Percentiles rank a stretch among this genome's conserved stretches.
phyloP scores from a whole-genome alignment of 2,888 invertebrate genomes.

The Pardosa pseudoannulata region DNA sequence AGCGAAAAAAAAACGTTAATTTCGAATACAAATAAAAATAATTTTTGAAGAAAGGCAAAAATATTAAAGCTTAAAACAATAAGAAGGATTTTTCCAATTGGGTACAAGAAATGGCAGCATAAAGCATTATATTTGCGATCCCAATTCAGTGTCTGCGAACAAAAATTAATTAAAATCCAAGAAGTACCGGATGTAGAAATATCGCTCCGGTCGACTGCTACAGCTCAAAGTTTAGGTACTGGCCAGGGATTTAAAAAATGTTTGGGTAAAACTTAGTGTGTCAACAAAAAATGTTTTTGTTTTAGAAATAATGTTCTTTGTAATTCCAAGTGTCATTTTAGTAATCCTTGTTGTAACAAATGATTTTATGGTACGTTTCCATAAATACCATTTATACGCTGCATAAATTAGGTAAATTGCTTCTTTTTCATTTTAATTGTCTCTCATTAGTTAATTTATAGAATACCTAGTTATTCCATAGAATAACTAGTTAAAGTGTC shows the following conservation, averaged over 20 bases:
- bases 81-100: too few relatives aligned
- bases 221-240: slow-evolving; percentile 60
- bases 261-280: slow-evolving; percentile 55
- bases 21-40: too few relatives aligned
- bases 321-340: too few relatives aligned
- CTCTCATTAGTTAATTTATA: slow-evolving; percentile 36
- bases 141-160: slow-evolving; percentile 4
- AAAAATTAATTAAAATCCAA: slow-evolving; percentile 37
- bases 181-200: slow-evolving; percentile 52
- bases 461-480: slow-evolving; percentile 25
- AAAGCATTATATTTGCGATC: background rate
- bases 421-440: slow-evolving; percentile 57
- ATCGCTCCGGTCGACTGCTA: slow-evolving; percentile 53
- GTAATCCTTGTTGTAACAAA: slow-evolving; percentile 38
- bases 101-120: too few relatives aligned
- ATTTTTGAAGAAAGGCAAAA: too few relatives aligned
- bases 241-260: slow-evolving; percentile 59
- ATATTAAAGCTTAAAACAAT: too few relatives aligned
- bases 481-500: slow-evolving; percentile 58
- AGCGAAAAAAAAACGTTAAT: too few relatives aligned
- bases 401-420: slow-evolving; percentile 62
- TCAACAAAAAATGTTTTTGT: slow-evolving; percentile 53
- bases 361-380: slow-evolving; percentile 57
- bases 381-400: slow-evolving; percentile 61
- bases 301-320: slow-evolving; percentile 41